Percentiles rank a stretch among this genome's conserved stretches.
These are phyloP conservation scores for Melieria omissa DNA, from an alignment of 2,888 invertebrate species.

Conservation along the genomic window DNA sequence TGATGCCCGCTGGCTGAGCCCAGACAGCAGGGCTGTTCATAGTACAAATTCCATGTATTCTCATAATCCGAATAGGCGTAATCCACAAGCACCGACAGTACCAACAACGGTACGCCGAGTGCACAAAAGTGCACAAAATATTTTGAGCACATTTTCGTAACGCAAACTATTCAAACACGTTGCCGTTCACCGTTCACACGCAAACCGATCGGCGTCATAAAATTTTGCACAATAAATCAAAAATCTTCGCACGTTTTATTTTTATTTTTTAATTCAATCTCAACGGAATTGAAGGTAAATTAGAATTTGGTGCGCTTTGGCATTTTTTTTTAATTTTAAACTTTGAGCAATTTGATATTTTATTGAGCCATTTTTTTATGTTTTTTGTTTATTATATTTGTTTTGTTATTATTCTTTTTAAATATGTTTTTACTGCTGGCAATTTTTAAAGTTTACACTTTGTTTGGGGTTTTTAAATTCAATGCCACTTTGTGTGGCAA, in stretches of 20 bases:
- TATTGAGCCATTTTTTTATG: not conserved
- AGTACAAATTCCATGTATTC: constrained; percentile 78
- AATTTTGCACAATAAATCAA: not conserved
- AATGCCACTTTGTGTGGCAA: not conserved
- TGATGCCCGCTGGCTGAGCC: constrained; percentile 72
- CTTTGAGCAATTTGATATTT: constrained; percentile 8
- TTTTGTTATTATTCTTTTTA: not conserved
- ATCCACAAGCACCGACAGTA: constrained; percentile 63
- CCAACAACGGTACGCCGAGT: constrained; percentile 14
- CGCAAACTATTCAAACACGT: no score
- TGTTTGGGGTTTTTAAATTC: not conserved
- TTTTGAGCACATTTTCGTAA: constrained; percentile 32
- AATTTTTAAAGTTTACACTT: not conserved
- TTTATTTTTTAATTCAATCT: not conserved
- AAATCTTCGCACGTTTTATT: not conserved
- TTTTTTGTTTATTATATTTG: not conserved
- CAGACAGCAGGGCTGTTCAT: constrained; percentile 80
- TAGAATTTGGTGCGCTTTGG: constrained; percentile 8
- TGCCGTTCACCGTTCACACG: no score
- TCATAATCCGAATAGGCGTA: constrained; percentile 70
- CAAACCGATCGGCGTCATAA: no score
- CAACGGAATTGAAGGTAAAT: not conserved
- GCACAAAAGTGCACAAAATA: constrained; percentile 20
- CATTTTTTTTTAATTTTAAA: not conserved
- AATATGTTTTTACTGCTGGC: not conserved